Base-by-base conservation (phyloP, 2,797 vertebrate species). In the Lepus oiostolus region DNA sequence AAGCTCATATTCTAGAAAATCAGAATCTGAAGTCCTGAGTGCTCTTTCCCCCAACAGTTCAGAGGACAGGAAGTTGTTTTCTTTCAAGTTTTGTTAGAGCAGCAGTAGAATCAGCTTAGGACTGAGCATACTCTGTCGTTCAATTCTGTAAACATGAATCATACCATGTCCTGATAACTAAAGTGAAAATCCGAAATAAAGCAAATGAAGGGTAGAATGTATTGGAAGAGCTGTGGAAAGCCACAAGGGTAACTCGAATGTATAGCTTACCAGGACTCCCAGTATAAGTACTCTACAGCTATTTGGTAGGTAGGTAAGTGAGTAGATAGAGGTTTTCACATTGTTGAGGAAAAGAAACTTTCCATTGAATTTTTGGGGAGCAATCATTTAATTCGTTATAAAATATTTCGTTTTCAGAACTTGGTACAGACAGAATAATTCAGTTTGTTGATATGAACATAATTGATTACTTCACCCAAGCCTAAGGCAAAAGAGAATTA, bases 401-500 rank as follows among this genome's bases (percentile, higher is more conserved):
- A 92, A 92, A 82, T 54, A 2, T 32, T 89, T 86, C 13, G 85
- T 93, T 88, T 13, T 68, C 13, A 80, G 5, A 30, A 74, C 9
- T 81, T 95, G 28, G 2, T 10, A 85, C 17, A 77, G 28, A 88
- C 16, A 65, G 68, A 85, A 67, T 74, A 79, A 85, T 28, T 76
- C 21, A 89, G 2, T 90, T 90, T 76, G 30, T 68, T 85, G 35
- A 72, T 24, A 38, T 54, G 38, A 83, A 89, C 67, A 91, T 54
- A 93, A 81, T 50, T 91, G 24, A 94, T 92, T 84, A 86, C 77
- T 90, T 95, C 30, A 70, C 85, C 28, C 21, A 35, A 79, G 47
- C 14, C 50, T 52, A 85, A 88, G 24, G 32, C 42, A 93, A 79
- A 87, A 74, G 16, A 93, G 26, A 96, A 92, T 60, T 74, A 30